Base-by-base conservation (phyloP, 2,888 invertebrate genomes). In the Plemyria rubiginata region DNA sequence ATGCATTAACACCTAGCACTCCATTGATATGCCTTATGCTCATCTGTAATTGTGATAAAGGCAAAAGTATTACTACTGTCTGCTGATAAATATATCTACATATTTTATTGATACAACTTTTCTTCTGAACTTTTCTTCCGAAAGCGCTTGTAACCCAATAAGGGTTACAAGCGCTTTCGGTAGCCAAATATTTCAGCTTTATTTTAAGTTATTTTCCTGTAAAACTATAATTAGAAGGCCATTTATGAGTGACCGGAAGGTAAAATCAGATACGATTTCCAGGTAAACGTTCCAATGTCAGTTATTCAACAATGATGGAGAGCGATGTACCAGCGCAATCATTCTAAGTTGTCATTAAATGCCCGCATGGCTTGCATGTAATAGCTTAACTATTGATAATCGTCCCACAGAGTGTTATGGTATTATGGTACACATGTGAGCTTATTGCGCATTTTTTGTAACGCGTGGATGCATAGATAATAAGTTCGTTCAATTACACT, bases 321-420 rank as follows among this genome's bases (percentile, higher is more conserved):
- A 67, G 60, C 60, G 66, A 75, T 70, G 74, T 71, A 77, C 49
- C 54, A 60, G 41, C 70, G 75, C 75, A 79, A 79, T 76, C 74
- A 77, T 59, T 60, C 46, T 43, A 60, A 73, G 74, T 73, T 75
- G 79, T 72, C 75, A 85, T 84, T 82, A 81, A 77, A 73, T 80
- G 73, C 80, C 81, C 80, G 80, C 83, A 84, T 84, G 74, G 75
- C 69, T 76, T 79, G 78, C 80, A 75, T 72, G 79, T 78, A 80
- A 81, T 75, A 73, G 75, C 65, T 72, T 72, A 72, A 76, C 74
- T 72, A 71, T 71, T 72, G 72, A 77, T 85, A 82, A 85, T 81
- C 67, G 70, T 56, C 62, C 68, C 65, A 68, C 69, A 63, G 65
- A 66, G 62, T 68, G 74, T 57, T 60, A 60, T 53, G 50, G 57